Evolutionary conservation across 1,140 invertebrate genomes (phyloP).

Genomic region (Eumaeus atala): DNA sequence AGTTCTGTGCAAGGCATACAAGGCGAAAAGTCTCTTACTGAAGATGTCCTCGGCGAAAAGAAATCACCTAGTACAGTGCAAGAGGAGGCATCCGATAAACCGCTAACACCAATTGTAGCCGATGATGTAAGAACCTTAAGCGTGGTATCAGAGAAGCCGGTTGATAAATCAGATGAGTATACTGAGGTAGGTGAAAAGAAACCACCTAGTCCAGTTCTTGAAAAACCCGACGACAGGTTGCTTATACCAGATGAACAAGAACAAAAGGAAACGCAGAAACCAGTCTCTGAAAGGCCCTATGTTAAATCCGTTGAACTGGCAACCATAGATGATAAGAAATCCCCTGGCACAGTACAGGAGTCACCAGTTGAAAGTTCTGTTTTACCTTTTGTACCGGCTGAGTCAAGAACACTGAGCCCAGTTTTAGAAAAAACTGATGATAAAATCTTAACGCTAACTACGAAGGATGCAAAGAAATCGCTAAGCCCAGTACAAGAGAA

Average conservation of each 20-base stretch:
- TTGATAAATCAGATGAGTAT: not conserved
- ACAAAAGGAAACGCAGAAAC: not conserved
- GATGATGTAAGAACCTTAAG: conserved; percentile 10
- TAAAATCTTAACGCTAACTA: not conserved
- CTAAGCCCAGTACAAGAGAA: conserved; percentile 6
- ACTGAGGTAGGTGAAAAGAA: not conserved
- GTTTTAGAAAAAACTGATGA: not conserved
- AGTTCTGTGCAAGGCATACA: no score
- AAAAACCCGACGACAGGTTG: no score
- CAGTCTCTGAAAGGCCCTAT: conserved; percentile 8
- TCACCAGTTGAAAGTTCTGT: not conserved
- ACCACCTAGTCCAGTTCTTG: not conserved
- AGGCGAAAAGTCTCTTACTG: no score
- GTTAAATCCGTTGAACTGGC: conserved; percentile 17
- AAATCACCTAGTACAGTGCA: not conserved
- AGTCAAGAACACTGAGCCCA: not conserved
- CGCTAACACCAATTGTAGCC: not conserved
- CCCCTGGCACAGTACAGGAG: conserved; percentile 6
- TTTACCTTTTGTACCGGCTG: not conserved
- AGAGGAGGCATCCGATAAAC: not conserved
- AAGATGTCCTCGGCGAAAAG: not conserved
- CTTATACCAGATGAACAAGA: conserved; percentile 5
- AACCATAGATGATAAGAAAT: not conserved
- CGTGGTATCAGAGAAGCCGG: not conserved
- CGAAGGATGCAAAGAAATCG: conserved; percentile 3